Conservation (phyloP, 2,113 vertebrate genomes). For the Varanus komodoensis region DNA sequence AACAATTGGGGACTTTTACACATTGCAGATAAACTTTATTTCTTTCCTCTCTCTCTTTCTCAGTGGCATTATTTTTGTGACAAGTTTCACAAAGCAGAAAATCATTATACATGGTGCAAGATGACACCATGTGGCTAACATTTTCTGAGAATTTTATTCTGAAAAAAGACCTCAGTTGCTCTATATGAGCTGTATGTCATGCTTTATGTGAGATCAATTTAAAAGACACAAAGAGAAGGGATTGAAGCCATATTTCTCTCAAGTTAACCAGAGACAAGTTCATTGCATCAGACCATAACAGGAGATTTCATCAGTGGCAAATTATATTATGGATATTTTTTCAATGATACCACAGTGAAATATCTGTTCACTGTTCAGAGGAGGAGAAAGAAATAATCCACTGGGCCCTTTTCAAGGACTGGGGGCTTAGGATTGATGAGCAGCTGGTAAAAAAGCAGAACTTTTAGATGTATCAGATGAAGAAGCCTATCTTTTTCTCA, state of each 20-base stretch:
- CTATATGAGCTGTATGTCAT: background rate
- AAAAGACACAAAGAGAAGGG: background rate
- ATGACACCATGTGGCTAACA: slow-evolving; percentile 15
- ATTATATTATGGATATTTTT: background rate
- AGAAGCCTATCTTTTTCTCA: background rate
- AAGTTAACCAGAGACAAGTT: background rate
- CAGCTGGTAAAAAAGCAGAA: background rate
- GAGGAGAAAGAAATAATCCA: background rate
- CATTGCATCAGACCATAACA: background rate
- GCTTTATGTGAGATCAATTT: background rate
- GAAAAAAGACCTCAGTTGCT: background rate
- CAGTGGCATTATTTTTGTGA: background rate
- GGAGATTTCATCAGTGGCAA: no score
- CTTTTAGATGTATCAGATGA: background rate
- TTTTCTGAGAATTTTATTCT: background rate
- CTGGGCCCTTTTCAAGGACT: background rate
- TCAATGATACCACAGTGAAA: background rate
- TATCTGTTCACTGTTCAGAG: background rate
- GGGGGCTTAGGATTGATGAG: background rate
- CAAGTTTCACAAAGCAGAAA: background rate
- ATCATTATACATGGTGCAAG: background rate
- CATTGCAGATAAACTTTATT: background rate
- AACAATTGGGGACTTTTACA: background rate
- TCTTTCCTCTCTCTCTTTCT: background rate
- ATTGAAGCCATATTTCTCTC: background rate